Conservation (phyloP, 2,797 vertebrate genomes). For the Gymnodraco acuticeps region DNA sequence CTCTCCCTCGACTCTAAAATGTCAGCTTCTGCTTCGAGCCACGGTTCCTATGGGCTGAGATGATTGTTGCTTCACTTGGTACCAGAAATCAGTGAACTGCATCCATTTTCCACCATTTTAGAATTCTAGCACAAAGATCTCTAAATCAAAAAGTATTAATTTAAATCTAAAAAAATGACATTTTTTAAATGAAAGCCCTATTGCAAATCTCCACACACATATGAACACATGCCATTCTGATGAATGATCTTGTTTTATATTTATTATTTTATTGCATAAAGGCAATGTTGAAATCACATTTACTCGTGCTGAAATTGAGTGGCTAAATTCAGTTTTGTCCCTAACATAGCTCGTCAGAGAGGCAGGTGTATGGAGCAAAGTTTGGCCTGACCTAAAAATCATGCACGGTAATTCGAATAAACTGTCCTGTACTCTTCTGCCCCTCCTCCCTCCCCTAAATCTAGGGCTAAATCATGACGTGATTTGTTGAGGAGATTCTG, state of each 20-base stretch:
- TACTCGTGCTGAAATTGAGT: conserved; percentile 15
- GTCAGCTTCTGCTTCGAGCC: conserved; percentile 67
- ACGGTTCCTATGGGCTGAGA: conserved; percentile 31
- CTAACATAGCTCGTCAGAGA: conserved; percentile 58
- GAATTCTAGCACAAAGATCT: conserved; percentile 3
- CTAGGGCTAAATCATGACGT: conserved; percentile 41
- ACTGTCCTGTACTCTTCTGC: conserved; percentile 29
- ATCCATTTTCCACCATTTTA: conserved; percentile 30
- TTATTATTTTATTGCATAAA: conserved; percentile 5
- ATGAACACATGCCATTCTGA: neutral
- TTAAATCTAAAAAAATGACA: neutral
- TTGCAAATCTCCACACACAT: neutral
- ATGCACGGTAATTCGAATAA: conserved; percentile 58
- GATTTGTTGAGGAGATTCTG: conserved; percentile 60
- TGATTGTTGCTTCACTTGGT: conserved; percentile 39
- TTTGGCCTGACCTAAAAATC: conserved; percentile 77
- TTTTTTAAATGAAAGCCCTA: neutral
- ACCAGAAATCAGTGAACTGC: conserved; percentile 43
- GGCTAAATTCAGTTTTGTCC: conserved; percentile 42
- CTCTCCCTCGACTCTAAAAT: conserved; percentile 55
- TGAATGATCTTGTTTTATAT: neutral
- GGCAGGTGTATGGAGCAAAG: conserved; percentile 64
- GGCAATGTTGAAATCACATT: neutral
- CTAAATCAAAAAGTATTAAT: neutral
- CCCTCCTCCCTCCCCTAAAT: conserved; percentile 28